Evolutionary conservation across 2,797 vertebrate genomes (phyloP), one percentile per base, ranked within the genome.

Genomic region (Amniataba percoides): DNA sequence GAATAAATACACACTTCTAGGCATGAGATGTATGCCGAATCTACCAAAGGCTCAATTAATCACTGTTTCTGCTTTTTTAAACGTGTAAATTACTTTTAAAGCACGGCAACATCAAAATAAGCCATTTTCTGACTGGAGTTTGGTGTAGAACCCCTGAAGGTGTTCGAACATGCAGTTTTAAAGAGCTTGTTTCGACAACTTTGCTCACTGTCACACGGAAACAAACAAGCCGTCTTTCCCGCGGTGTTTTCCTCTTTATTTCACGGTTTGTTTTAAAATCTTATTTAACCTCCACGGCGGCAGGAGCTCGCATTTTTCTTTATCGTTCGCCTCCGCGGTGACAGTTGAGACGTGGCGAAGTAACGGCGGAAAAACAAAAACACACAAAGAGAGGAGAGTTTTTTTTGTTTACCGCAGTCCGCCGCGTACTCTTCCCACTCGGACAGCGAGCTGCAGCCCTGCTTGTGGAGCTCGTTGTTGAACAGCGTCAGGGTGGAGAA

Each of bases 351-450:
- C 95, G 95, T 95, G 94, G 94, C 94, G 89, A 49, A 83, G 77
- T 63, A 73, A 57, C 64, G 57, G 53, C 45, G 23, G 70, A 71
- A 72, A 46, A 18, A 31, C 27, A 31, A 31, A 53, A 66, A 71
- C 40, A 74, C 36, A 31, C 5, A 31, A 31, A 31, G 27, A 31
- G 27, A 5, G 27, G 27, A 31, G 27, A 3, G 27, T 31, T 31
- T 31, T 31, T 2, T 31, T 31, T 31, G 27, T 64, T 95, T 93
- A 96, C 96, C 96, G 91, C 96, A 96, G 90, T 96, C 96, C 1
- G 94, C 84, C 25, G 95, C 87, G 87, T 93, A 95, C 60, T 96
- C 96, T 71, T 96, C 95, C 95, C 95, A 95, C 51, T 96, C 96
- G 63, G 95, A 94, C 57, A 93, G 88, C 76, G 94, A 95, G 84